Evolutionary conservation across 1,140 invertebrate genomes (phyloP).

Genomic region (Maconellicoccus hirsutus): DNA sequence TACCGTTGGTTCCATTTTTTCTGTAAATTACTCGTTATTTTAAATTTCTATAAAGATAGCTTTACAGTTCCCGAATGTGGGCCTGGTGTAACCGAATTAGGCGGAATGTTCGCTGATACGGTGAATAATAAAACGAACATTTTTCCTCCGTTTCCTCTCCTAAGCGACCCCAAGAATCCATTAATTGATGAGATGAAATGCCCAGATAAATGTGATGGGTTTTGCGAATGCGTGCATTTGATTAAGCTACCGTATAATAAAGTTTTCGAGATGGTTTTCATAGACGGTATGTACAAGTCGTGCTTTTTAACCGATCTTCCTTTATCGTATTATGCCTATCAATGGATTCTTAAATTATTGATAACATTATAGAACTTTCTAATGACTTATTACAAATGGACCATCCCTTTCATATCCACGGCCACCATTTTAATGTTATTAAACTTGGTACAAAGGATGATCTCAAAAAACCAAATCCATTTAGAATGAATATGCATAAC

Average conservation of each 20-base stretch:
- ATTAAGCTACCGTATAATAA: background rate
- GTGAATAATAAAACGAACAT: slow-evolving; percentile 27
- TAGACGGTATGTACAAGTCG: slow-evolving; percentile 29
- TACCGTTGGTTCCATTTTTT: background rate
- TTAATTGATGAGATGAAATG: slow-evolving; percentile 25
- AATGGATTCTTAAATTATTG: too few species aligned
- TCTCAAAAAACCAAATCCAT: background rate
- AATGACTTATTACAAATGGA: slow-evolving; percentile 39
- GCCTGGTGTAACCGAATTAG: background rate
- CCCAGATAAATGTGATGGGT: slow-evolving; percentile 13
- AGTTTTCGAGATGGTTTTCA: slow-evolving; percentile 28
- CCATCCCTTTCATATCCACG: slow-evolving; percentile 83
- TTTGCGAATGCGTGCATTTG: background rate
- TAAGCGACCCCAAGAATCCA: slow-evolving; percentile 25
- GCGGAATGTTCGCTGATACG: background rate
- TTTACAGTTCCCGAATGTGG: background rate
- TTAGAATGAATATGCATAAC: slow-evolving; percentile 46
- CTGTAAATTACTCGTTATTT: too few species aligned
- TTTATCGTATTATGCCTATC: too few species aligned
- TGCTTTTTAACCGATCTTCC: too few species aligned
- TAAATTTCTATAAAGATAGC: background rate
- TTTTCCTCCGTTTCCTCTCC: slow-evolving; percentile 25
- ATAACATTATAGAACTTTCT: background rate
- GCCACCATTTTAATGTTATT: slow-evolving; percentile 63
- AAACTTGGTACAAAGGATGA: slow-evolving; percentile 21